Evolutionary conservation across 2,113 vertebrate genomes (phyloP), one percentile per base, ranked within the genome.

Genomic region (Isichthys henryi): DNA sequence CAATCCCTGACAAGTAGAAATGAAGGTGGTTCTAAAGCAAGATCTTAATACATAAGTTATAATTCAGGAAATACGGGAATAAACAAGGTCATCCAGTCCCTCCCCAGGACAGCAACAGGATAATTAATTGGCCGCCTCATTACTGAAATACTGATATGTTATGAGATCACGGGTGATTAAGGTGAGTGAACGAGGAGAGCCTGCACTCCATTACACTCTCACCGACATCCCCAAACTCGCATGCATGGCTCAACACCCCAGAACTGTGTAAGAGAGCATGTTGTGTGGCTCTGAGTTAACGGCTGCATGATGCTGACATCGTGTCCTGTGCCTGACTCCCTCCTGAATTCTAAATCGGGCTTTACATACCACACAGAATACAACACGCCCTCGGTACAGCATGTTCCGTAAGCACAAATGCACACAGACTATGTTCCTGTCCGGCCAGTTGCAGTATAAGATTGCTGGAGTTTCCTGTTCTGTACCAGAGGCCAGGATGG

Each of bases 401-500:
- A 17, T 39, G 74, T 80, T 35, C 74, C 15, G 35, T 80, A 80
- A 43, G 74, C 74, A 43, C 4, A 80, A 80, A 80, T 19, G 74
- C 74, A 80, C 31, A 80, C 31, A 43, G 4, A 43, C 74, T 39
- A 43, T 19, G 31, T 80, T 80, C 74, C 13, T 80, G 74, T 80
- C 35, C 17, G 74, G 31, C 35, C 74, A 43, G 74, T 35, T 80
- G 74, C 74, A 35, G 35, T 80, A 35, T 80, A 35, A 7, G 35
- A 80, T 43, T 80, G 35, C 17, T 80, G 31, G 74, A 80, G 92
- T 92, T 84, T 91, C 8, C 82, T 48, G 43, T 21, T 48, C 62
- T 70, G n/a, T 70, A 70, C 62, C 62, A 31, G 62, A 31, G 62
- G 27, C 62, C 62, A 10, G 10, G 10, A 66, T 66, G 58, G 58